A percentile compares a stretch with the other conserved stretches of the same genome.
Evolutionary conservation across 2,888 invertebrate genomes (phyloP).

Genomic region (Aromia moschata): DNA sequence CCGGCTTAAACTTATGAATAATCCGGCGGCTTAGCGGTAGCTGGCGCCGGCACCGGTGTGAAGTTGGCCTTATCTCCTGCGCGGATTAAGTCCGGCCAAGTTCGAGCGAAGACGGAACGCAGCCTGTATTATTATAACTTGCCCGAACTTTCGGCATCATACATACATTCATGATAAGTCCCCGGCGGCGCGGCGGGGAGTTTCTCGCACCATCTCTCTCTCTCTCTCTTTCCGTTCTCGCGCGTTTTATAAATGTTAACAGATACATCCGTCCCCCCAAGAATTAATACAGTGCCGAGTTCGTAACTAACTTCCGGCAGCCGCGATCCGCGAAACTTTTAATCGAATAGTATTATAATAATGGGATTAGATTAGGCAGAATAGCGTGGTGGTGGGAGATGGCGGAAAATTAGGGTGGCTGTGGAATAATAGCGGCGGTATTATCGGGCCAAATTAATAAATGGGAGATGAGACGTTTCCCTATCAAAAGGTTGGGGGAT

Average conservation of each 20-base stretch:
- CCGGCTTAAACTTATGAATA: constrained; percentile 62
- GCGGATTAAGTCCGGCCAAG: constrained; percentile 59
- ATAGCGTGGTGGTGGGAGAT: neutral
- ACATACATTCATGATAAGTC: constrained; percentile 60
- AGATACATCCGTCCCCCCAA: constrained; percentile 46
- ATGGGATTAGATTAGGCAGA: constrained; percentile 19
- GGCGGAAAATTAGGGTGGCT: constrained; percentile 9
- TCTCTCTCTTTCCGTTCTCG: constrained; percentile 36
- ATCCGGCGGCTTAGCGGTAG: constrained; percentile 61
- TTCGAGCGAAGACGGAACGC: constrained; percentile 47
- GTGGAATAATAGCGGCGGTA: neutral
- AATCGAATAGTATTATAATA: constrained; percentile 37
- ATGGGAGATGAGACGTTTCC: neutral
- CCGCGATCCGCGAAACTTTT: constrained; percentile 33
- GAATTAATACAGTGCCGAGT: constrained; percentile 44
- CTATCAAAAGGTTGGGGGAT: neutral
- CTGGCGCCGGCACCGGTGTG: constrained; percentile 59
- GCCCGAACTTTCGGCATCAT: constrained; percentile 56
- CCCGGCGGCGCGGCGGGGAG: constrained; percentile 39
- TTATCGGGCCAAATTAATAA: neutral
- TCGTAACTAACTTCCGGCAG: constrained; percentile 35
- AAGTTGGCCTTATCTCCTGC: constrained; percentile 61
- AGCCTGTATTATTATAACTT: constrained; percentile 60
- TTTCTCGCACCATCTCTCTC: no score
- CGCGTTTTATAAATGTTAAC: constrained; percentile 51